These are phyloP conservation scores for Pararge aegeria DNA, from an alignment of 1,140 invertebrate species.

Conservation along the genomic window DNA sequence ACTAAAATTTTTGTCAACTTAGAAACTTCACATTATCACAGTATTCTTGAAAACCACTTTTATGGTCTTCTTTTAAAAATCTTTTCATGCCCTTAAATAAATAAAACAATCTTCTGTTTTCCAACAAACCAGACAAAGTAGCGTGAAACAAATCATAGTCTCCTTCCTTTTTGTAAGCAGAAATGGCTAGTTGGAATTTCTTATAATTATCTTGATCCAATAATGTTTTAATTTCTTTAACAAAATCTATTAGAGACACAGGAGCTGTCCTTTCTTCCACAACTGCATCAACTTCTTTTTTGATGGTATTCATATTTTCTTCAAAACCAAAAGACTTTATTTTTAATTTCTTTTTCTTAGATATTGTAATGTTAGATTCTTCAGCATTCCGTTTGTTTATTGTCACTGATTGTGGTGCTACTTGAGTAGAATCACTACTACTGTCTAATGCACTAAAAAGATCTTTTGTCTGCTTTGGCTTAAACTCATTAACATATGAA, in stretches of 20 bases:
- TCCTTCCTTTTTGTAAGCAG: conserved; percentile 80
- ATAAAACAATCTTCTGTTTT: conserved; percentile 78
- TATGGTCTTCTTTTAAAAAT: conserved; percentile 81
- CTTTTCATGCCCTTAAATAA: conserved; percentile 82
- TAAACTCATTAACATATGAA: conserved; percentile 62
- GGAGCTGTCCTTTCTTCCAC: conserved; percentile 63
- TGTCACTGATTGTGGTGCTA: conserved; percentile 54
- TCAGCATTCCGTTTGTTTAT: conserved; percentile 56
- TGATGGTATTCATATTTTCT: conserved; percentile 44
- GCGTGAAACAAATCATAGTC: conserved; percentile 78
- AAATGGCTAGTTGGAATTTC: conserved; percentile 81
- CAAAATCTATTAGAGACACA: conserved; percentile 71
- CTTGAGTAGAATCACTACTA: conserved; percentile 44
- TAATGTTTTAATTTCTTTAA: conserved; percentile 80
- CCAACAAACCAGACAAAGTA: conserved; percentile 77
- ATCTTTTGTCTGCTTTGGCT: conserved; percentile 74
- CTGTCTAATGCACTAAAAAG: conserved; percentile 80
- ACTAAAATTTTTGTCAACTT: conserved; percentile 22
- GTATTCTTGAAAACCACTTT: conserved; percentile 77
- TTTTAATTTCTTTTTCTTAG: conserved; percentile 78
- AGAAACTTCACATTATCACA: conserved; percentile 69
- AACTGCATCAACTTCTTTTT: conserved; percentile 23
- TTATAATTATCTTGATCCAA: conserved; percentile 79
- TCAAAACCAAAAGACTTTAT: conserved; percentile 77
- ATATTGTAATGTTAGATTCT: conserved; percentile 24